These are phyloP conservation scores for Choreutis nemorana DNA, from an alignment of 2,888 invertebrate genomes.

Conservation along the genomic window DNA sequence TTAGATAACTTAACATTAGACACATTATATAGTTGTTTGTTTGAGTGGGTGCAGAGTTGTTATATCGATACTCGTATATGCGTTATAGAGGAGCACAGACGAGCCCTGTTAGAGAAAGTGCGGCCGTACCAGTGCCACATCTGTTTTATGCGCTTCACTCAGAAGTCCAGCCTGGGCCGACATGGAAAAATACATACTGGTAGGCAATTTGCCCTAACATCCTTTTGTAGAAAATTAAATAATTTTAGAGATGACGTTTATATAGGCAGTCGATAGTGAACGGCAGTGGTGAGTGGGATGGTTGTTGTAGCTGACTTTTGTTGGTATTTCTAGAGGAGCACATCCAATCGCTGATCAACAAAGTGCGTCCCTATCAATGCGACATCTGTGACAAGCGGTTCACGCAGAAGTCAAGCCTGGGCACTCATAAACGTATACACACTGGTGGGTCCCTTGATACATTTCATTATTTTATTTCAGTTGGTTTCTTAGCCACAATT, in stretches of 20 bases:
- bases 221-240: slow-evolving; percentile 59
- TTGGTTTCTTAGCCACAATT: slow-evolving; percentile 58
- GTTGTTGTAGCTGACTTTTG: slow-evolving; percentile 60
- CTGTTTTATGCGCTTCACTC: slow-evolving; percentile 77
- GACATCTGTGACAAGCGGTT: slow-evolving; percentile 82
- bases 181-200: slow-evolving; percentile 77
- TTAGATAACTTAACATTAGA: slow-evolving; percentile 18
- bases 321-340: slow-evolving; percentile 68
- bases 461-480: slow-evolving; percentile 47
- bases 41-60: slow-evolving; percentile 48
- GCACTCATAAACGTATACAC: slow-evolving; percentile 83
- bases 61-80: slow-evolving; percentile 62
- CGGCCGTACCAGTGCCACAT: slow-evolving; percentile 76
- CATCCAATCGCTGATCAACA: slow-evolving; percentile 69
- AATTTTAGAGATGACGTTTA: slow-evolving; percentile 48
- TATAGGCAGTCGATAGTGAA: slow-evolving; percentile 35
- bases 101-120: slow-evolving; percentile 69
- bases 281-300: slow-evolving; percentile 35
- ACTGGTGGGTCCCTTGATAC: slow-evolving; percentile 71
- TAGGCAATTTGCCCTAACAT: slow-evolving; percentile 66
- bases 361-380: slow-evolving; percentile 72
- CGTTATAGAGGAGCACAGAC: slow-evolving; percentile 69
- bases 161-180: slow-evolving; percentile 77
- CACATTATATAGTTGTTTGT: slow-evolving; percentile 26
- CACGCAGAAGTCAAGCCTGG: slow-evolving; percentile 84